These are phyloP conservation scores for Pantherophis vulpinus DNA, from an alignment of 2,797 vertebrate species.

Conservation along the genomic window DNA sequence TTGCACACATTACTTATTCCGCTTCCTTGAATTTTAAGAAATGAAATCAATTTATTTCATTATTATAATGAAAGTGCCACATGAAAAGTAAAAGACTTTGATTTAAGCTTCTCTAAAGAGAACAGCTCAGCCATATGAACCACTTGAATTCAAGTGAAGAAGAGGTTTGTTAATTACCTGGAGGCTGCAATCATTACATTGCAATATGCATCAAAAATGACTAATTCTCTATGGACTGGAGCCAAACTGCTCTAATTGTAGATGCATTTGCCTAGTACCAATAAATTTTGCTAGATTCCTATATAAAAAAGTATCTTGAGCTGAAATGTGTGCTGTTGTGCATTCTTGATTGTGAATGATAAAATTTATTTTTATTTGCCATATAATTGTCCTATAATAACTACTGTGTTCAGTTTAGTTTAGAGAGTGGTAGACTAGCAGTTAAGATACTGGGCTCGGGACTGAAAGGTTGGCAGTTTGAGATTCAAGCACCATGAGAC, in stretches of 20 bases:
- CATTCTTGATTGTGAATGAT: not conserved
- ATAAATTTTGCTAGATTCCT: not conserved
- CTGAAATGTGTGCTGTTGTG: not conserved
- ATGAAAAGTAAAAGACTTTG: constrained; percentile 33
- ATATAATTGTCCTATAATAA: not conserved
- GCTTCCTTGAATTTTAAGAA: not conserved
- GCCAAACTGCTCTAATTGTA: constrained; percentile 10
- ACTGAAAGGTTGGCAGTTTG: not conserved
- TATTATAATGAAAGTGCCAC: not conserved
- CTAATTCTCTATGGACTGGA: not conserved
- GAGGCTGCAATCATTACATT: constrained; percentile 5
- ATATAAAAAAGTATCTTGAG: not conserved
- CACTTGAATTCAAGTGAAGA: constrained; percentile 16
- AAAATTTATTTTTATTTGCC: not conserved
- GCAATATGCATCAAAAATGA: constrained; percentile 1
- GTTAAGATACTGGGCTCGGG: not conserved
- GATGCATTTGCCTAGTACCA: constrained; percentile 3
- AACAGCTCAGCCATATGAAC: constrained; percentile 19
- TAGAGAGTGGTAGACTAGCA: not conserved
- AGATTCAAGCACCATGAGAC: not conserved
- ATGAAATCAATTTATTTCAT: constrained; percentile 20
- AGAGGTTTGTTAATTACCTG: constrained; percentile 20
- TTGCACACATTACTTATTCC: not conserved
- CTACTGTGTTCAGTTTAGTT: not conserved
- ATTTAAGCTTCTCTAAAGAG: not conserved